phyloP scores from a whole-genome alignment of 2,888 invertebrate species.

The Drosophila engyochracea region DNA sequence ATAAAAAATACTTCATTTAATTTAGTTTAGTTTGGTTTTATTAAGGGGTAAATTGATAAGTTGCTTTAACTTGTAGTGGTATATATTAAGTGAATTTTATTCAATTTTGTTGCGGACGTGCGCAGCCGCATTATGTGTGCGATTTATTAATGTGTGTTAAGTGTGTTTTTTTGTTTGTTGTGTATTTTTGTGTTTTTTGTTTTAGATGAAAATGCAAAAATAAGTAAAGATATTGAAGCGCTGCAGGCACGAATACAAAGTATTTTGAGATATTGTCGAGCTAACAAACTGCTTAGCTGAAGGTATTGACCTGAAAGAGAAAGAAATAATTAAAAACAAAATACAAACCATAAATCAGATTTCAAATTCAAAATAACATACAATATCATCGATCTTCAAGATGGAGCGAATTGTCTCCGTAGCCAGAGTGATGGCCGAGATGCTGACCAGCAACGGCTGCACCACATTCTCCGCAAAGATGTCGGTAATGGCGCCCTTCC shows the following conservation, averaged over 20 bases:
- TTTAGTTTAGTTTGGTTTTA: constrained; percentile 34
- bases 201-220: constrained; percentile 63
- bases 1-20: not conserved
- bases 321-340: not conserved
- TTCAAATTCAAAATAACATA: constrained; percentile 84
- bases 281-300: constrained; percentile 66
- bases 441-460: constrained; percentile 98
- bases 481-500: constrained; percentile 98
- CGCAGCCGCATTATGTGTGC: constrained; percentile 44
- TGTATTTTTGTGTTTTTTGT: constrained; percentile 16
- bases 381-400: constrained; percentile 99
- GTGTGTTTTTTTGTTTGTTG: constrained; percentile 23
- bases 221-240: constrained; percentile 47
- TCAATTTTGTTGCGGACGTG: constrained; percentile 54
- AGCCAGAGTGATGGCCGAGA: constrained; percentile 96
- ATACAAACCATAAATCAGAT: not conserved
- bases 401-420: constrained; percentile 99
- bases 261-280: constrained; percentile 4
- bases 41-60: constrained; percentile 62
- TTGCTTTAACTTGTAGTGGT: constrained; percentile 46
- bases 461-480: constrained; percentile 98
- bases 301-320: constrained; percentile 76
- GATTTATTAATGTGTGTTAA: constrained; percentile 41
- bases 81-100: constrained; percentile 71
- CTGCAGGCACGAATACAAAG: constrained; percentile 41